Evolutionary conservation across 1,140 invertebrate species (phyloP), one percentile per base, ranked within the genome.

Genomic region (Popillia japonica): DNA sequence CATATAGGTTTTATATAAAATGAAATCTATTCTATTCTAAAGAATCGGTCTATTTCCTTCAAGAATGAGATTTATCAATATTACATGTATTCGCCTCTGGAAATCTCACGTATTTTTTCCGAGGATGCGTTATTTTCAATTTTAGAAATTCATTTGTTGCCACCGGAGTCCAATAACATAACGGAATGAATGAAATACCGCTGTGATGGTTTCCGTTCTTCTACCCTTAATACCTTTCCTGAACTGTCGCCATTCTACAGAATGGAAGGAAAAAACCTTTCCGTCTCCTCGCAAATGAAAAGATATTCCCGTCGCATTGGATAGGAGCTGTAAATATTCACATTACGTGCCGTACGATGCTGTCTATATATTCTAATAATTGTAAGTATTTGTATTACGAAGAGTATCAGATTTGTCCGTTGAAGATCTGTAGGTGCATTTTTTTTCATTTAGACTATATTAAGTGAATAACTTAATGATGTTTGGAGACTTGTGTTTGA

Each of bases 61-160:
- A 17, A 55, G 14, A 55, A 55, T 17, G 17, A 55, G 48, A 55
- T 55, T 55, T 55, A 55, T 55, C 48, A 55, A 14, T 55, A 55
- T 55, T 55, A 55, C 48, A 55, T 17, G 14, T 55, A 55, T 55
- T 55, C 17, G 14, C 14, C 48, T 6, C 17, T 17, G 48, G 17
- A 55, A 55, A 17, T 17, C 48, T 14, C 48, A 55, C 48, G 48
- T 55, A 55, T 55, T 17, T 34, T 55, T 55, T n/a, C 6, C 48
- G 17, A 55, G 14, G 14, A 55, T 55, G 48, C 48, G 48, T 55
- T 55, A 55, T 55, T 55, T 55, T 55, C 48, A 55, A 55, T 55
- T 55, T 55, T 55, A 17, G 48, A 55, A 55, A 55, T 55, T 55
- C 48, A 55, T 55, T 55, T 55, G 48, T 55, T 17, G 48, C 48